These are phyloP conservation scores for Acinonyx jubatus DNA, from an alignment of 2,113 vertebrate species.

Conservation along the genomic window DNA sequence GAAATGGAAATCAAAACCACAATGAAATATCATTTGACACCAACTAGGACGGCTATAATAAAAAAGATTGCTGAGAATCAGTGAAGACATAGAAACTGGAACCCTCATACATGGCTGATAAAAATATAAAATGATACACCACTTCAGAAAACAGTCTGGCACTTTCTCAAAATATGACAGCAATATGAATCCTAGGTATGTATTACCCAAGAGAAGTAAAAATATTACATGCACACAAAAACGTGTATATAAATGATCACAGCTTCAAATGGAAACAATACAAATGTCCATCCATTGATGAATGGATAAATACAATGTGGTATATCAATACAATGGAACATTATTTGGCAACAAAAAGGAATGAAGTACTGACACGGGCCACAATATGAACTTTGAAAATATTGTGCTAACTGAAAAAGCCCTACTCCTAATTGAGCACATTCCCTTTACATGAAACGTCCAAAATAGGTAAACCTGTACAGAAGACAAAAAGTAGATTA, in stretches of 20 bases:
- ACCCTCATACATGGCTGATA: neutral
- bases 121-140: neutral
- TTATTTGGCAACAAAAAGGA: slow-evolving; percentile 6
- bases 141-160: neutral
- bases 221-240: neutral
- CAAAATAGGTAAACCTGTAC: neutral
- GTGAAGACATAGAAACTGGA: neutral
- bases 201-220: neutral
- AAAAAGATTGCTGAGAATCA: neutral
- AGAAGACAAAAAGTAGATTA: neutral
- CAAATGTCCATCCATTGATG: neutral
- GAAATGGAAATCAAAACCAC: neutral
- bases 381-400: slow-evolving; percentile 3
- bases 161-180: slow-evolving; percentile 3
- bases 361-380: neutral
- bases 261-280: neutral
- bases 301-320: neutral
- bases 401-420: neutral
- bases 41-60: neutral
- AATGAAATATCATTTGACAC: neutral
- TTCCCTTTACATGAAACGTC: neutral
- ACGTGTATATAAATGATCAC: neutral
- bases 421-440: neutral
- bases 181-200: neutral
- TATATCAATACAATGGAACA: neutral